These are phyloP conservation scores for Molothrus ater DNA, from an alignment of 2,797 vertebrate species.

Conservation along the genomic window DNA sequence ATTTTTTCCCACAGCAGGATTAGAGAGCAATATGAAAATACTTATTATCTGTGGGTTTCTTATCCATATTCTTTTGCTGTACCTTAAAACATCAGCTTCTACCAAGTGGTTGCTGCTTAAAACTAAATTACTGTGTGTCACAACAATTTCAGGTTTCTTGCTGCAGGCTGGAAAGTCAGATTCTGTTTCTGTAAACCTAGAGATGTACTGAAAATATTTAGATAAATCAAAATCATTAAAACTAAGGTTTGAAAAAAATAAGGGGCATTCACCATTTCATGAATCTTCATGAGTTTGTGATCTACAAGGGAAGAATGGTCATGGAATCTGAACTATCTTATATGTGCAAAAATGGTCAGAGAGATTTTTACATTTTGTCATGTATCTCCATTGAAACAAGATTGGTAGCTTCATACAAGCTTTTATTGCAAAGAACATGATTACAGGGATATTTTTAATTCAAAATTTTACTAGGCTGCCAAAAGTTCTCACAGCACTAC, in stretches of 20 bases:
- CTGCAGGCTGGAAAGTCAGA: neutral
- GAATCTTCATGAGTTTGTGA: neutral
- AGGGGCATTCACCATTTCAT: neutral
- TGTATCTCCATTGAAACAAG: neutral
- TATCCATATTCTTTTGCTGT: neutral
- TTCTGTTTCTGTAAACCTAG: neutral
- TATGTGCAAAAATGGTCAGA: neutral
- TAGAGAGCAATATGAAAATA: neutral
- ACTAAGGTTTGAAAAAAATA: neutral
- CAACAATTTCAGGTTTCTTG: neutral
- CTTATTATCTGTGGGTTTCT: neutral
- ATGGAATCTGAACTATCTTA: neutral
- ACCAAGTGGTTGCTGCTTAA: neutral
- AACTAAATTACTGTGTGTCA: neutral
- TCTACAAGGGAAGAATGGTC: neutral
- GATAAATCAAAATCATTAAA: neutral
- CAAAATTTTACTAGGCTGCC: neutral
- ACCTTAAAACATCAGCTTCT: neutral
- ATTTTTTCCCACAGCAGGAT: neutral
- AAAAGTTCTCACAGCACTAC: neutral
- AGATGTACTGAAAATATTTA: neutral
- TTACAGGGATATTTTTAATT: neutral
- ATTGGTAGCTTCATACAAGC: neutral
- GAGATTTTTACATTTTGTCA: neutral
- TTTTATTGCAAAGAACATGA: neutral